phyloP scores from a whole-genome alignment of 2,888 invertebrate genomes.

The Phengaris arion region DNA sequence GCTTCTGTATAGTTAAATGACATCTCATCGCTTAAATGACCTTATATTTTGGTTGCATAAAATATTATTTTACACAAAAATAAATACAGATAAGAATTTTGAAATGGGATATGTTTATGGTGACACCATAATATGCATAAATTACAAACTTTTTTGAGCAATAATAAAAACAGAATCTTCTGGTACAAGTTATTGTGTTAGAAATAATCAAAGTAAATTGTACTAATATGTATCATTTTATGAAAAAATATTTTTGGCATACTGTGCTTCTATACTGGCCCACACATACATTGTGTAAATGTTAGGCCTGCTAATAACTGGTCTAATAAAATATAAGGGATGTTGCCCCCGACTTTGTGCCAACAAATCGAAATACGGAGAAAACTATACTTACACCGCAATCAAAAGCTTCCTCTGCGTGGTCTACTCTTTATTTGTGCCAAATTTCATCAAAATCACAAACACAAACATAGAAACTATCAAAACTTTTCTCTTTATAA shows the following conservation, averaged over 20 bases:
- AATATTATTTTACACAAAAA: background rate
- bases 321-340: background rate
- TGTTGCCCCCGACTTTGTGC: too few species aligned
- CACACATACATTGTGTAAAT: background rate
- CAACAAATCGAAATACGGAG: too few species aligned
- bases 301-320: background rate
- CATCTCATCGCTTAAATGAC: background rate
- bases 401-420: too few species aligned
- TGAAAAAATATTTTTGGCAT: background rate
- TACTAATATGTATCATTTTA: too few species aligned
- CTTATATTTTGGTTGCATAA: background rate
- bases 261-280: too few species aligned
- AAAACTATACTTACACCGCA: too few species aligned
- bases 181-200: background rate
- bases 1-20: background rate
- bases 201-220: background rate
- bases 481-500: too few species aligned
- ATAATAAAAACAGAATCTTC: background rate
- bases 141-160: background rate
- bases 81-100: background rate
- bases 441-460: too few species aligned
- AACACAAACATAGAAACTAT: too few species aligned
- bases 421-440: too few species aligned
- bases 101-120: background rate
- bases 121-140: background rate